Base-by-base conservation (phyloP, 2,797 vertebrate genomes). In the Pseudochromis fuscus region DNA sequence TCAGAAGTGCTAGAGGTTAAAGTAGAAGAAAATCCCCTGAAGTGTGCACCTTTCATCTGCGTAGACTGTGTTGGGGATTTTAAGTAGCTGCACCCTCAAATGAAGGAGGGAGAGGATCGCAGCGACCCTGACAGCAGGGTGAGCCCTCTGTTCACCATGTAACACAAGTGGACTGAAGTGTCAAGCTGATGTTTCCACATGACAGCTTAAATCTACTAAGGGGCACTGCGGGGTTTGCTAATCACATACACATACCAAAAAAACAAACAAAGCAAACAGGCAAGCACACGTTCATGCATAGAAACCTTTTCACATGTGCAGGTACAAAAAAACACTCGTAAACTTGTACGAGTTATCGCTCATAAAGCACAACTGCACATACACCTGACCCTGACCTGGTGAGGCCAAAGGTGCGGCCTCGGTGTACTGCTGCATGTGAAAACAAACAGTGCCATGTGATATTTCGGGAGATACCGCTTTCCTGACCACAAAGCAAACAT, bases 171-270 rank as follows among this genome's bases (percentile, higher is more conserved):
- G 92, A 92, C 89, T 89, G 86, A 87, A 84, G 83, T 91, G 91
- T 84, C 90, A 89, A 75, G 84, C 61, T 85, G 83, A 90, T 90
- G 88, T 92, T 92, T 91, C 88, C 89, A 91, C 90, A 87, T 88
- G 90, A 88, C 90, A 85, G 82, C 81, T 80, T 81, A 60, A 65
- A 91, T 90, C 87, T 87, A 89, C 84, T 7, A 44, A 83, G 79
- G 80, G 78, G 55, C 55, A 30, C 77, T 60, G 76, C 75, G 57
- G 82, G 78, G 58, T 61, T 62, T 44, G 51, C 35, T 49, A 67
- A 51, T 83, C 64, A 74, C 73, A 21, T 2, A 68, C 19, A 33
- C 21, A 25, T 30, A 40, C 16, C 53, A 56, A 33, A 15, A 71
- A 24, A 28, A 10, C 9, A n/a, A n/a, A n/a, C n/a, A n/a, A n/a